Evolutionary conservation across 2,888 invertebrate genomes (phyloP), one percentile per base, ranked within the genome.

Genomic region (Drosophila demipolita): DNA sequence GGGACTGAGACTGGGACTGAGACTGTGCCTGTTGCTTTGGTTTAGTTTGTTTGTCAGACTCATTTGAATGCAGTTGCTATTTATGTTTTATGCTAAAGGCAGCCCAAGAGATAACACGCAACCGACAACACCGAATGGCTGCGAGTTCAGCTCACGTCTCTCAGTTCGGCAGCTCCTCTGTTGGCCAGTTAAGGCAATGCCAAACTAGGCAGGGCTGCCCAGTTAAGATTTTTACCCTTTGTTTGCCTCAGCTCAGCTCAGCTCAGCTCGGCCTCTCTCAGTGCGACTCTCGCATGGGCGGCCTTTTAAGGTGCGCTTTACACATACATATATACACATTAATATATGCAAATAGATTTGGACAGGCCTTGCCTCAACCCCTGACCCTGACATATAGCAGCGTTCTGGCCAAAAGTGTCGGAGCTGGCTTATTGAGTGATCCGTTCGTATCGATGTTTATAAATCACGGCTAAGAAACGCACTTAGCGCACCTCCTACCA

Each of bases 1-100:
- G 42, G 0, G 42, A 45, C 42, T 45, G 45, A 0, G 12, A 20
- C 12, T 57, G 62, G 11, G 36, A 49, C n/a, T 55, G 63, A 6
- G 49, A 66, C 33, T 55, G 40, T 26, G 45, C 55, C 59, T 70
- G 70, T 67, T 74, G 85, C 80, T 69, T 77, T 76, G 76, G 66
- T 79, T 78, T 75, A 75, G 79, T 89, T 84, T 87, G 89, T 90
- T 90, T 87, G 85, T 84, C 73, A 71, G 82, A 82, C 87, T 90
- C 90, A 87, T 87, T 87, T 87, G 89, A 87, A 90, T 90, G 90
- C 85, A 89, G 87, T 87, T 77, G 87, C 82, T 90, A 90, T 90
- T 89, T 86, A 86, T 88, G 85, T 83, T 88, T 86, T 86, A 88
- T 86, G 85, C 88, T 86, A 88, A 88, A 88, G 85, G 83, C 78